Conservation (phyloP, 1,140 invertebrate species). For the Hyposmocoma kahamanoa region DNA sequence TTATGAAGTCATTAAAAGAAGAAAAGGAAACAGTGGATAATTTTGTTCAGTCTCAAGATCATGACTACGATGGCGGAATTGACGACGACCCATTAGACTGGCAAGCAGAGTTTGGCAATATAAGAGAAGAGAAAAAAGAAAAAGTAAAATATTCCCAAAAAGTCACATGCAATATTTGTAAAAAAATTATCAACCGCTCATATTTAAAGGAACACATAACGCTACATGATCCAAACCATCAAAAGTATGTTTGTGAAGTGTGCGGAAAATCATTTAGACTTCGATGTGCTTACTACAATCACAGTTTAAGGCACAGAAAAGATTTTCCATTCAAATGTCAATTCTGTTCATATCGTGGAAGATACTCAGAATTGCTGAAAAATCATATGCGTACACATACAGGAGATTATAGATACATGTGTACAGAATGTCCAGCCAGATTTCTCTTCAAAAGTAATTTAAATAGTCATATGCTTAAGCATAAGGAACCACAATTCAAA, state of each 20-base stretch:
- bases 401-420: conserved; percentile 69
- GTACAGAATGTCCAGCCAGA: conserved; percentile 68
- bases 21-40: too few relatives aligned
- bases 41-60: too few relatives aligned
- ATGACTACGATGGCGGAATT: conserved; percentile 8
- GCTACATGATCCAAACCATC: conserved; percentile 44
- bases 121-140: conserved; percentile 20
- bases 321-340: conserved; percentile 58
- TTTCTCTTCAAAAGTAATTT: conserved; percentile 72
- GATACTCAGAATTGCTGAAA: conserved; percentile 52
- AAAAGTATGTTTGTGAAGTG: conserved; percentile 57
- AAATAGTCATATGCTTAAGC: conserved; percentile 63
- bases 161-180: conserved; percentile 52
- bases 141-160: conserved; percentile 22
- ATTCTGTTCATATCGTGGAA: conserved; percentile 55
- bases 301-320: conserved; percentile 48
- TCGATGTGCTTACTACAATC: conserved; percentile 54
- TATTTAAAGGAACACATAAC: conserved; percentile 56
- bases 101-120: neutral
- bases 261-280: conserved; percentile 61
- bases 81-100: neutral
- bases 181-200: conserved; percentile 46
- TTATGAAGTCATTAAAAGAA: too few relatives aligned
- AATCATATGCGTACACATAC: conserved; percentile 70
- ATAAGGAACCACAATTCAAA: conserved; percentile 52